phyloP scores from a whole-genome alignment of 2,113 vertebrate genomes.

The Odontesthes bonariensis region DNA sequence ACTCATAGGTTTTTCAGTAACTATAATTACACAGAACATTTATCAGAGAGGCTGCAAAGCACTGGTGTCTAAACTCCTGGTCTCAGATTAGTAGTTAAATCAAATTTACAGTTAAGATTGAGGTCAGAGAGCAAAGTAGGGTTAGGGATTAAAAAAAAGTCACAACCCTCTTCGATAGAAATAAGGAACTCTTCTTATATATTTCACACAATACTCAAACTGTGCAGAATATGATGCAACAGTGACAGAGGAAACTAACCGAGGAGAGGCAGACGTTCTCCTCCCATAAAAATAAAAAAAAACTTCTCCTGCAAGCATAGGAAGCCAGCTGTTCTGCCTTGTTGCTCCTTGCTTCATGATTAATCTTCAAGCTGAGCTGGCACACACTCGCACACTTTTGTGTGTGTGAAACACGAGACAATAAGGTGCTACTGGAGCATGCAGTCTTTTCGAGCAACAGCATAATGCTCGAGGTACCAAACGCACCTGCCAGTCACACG shows the following conservation, averaged over 20 bases:
- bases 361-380: conserved; percentile 53
- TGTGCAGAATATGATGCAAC: not conserved
- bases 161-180: not conserved
- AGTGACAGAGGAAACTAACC: not conserved
- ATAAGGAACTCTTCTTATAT: not conserved
- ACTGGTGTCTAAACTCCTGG: conserved; percentile 21
- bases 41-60: conserved; percentile 21
- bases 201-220: not conserved
- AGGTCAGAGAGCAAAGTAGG: conserved; percentile 1
- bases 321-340: conserved; percentile 57
- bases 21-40: conserved; percentile 55
- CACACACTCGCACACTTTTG: conserved; percentile 20
- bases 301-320: conserved; percentile 6
- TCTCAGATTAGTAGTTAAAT: conserved; percentile 26
- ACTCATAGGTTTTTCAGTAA: conserved; percentile 27
- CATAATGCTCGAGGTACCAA: conserved; percentile 39
- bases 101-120: not conserved
- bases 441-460: conserved; percentile 46
- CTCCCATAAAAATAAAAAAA: conserved; percentile 16
- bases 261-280: not conserved
- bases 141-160: not conserved
- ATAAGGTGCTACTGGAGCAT: conserved; percentile 59
- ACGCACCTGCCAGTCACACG: conserved; percentile 62
- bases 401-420: conserved; percentile 44
- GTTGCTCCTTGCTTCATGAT: conserved; percentile 46